phyloP scores from a whole-genome alignment of 2,113 vertebrate species.

The Vulpes vulpes region DNA sequence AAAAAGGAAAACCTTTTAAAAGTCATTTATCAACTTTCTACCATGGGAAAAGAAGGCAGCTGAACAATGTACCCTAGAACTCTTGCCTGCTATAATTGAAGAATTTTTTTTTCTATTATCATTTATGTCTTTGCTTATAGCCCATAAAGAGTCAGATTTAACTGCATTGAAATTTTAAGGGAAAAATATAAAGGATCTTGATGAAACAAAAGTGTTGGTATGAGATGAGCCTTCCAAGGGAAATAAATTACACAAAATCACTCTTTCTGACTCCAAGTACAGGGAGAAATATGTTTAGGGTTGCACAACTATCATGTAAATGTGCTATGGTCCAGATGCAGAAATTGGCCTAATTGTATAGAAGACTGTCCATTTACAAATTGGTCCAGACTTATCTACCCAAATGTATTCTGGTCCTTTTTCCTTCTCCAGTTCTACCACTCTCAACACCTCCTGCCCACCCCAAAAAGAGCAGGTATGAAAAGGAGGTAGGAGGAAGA shows the following conservation, averaged over 20 bases:
- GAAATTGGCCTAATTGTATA: constrained; percentile 54
- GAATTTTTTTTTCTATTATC: constrained; percentile 78
- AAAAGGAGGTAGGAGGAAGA: not conserved
- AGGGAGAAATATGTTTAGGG: constrained; percentile 73
- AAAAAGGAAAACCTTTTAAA: constrained; percentile 18
- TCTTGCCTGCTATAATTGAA: constrained; percentile 75
- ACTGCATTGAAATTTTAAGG: constrained; percentile 80
- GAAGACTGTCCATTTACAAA: constrained; percentile 42
- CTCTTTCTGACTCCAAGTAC: constrained; percentile 74
- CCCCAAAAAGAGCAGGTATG: not conserved
- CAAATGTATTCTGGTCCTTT: not conserved
- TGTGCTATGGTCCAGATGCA: constrained; percentile 32
- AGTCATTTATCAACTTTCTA: constrained; percentile 63
- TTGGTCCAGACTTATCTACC: not conserved
- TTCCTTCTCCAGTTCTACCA: not conserved
- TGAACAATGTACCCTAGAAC: constrained; percentile 60
- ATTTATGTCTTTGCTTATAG: constrained; percentile 83
- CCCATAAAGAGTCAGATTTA: constrained; percentile 81
- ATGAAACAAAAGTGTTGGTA: constrained; percentile 78
- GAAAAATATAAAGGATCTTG: constrained; percentile 81
- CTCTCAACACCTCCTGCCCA: not conserved
- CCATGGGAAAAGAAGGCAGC: constrained; percentile 62
- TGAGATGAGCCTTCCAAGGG: constrained; percentile 74
- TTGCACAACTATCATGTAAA: constrained; percentile 67
- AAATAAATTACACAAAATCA: constrained; percentile 81